phyloP scores from a whole-genome alignment of 2,113 vertebrate genomes.

The Campylomormyrus tamandua region DNA sequence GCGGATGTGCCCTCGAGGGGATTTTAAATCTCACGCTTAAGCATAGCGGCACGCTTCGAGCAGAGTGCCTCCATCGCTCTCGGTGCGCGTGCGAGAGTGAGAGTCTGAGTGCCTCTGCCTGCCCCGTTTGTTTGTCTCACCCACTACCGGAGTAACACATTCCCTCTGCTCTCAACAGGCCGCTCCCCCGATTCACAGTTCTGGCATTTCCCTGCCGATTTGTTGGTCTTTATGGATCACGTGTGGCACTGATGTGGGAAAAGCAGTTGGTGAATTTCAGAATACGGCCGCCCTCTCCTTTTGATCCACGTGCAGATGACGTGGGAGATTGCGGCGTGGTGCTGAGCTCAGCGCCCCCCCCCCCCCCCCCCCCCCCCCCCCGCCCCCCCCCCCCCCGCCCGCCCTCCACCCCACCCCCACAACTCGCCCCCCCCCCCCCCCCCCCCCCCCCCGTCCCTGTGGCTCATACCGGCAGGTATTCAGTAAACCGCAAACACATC shows the following conservation, averaged over 20 bases:
- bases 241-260: neutral
- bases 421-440: too few species aligned
- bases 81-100: neutral
- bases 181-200: neutral
- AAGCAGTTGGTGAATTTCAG: neutral
- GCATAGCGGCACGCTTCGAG: conserved; percentile 6
- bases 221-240: neutral
- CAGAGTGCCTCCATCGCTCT: neutral
- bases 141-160: neutral
- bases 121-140: neutral
- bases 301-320: neutral
- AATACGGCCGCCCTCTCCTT: neutral
- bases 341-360: neutral
- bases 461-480: neutral
- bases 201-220: neutral
- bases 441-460: neutral
- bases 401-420: too few species aligned
- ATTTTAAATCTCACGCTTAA: conserved; percentile 18
- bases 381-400: neutral
- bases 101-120: neutral
- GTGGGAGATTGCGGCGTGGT: neutral
- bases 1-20: neutral
- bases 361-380: neutral
- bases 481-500: conserved; percentile 35
- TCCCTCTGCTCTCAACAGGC: neutral